Evolutionary conservation across 2,888 invertebrate genomes (phyloP), one percentile per base, ranked within the genome.

Genomic region (Leptinotarsa juncta): DNA sequence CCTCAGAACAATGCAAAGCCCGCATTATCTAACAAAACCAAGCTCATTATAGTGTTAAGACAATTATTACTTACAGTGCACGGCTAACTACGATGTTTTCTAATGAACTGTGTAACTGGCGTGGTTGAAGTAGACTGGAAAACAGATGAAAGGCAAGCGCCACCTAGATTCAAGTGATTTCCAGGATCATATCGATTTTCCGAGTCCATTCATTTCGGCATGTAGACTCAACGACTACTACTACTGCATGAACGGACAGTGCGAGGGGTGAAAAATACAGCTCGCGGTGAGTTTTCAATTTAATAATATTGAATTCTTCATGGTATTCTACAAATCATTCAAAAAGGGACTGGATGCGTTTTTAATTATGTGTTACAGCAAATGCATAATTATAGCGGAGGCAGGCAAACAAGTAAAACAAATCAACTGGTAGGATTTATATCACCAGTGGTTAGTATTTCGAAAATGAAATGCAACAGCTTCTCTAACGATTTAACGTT

Each of bases 121-220:
- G 77, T 76, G 78, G 77, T 73, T 78, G 74, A 73, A 71, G 55
- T 70, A 67, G 78, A 77, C 77, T 78, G 79, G 75, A 78, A 80
- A 79, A 77, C 77, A 78, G 73, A 78, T 71, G 74, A 75, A 67
- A 71, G 67, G 48, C 68, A 72, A 81, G 80, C 80, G 81, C 81
- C 81, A 77, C 80, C 80, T 80, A 77, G 74, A 75, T 74, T 74
- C 74, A 71, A 76, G 76, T 76, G 72, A 72, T 75, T 77, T 79
- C 79, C 79, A 77, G 79, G 79, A 79, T 77, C 69, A 73, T 81
- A 81, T 81, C 80, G 81, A 81, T 81, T 80, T 81, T 71, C 71
- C 51, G 53, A 77, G 75, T 75, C 72, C 78, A 76, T 79, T 80
- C 79, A 80, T 75, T 74, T 77, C 76, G 73, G 80, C 72, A 68